Conservation (phyloP, 2,888 invertebrate species). For the Punctoribates punctum region DNA sequence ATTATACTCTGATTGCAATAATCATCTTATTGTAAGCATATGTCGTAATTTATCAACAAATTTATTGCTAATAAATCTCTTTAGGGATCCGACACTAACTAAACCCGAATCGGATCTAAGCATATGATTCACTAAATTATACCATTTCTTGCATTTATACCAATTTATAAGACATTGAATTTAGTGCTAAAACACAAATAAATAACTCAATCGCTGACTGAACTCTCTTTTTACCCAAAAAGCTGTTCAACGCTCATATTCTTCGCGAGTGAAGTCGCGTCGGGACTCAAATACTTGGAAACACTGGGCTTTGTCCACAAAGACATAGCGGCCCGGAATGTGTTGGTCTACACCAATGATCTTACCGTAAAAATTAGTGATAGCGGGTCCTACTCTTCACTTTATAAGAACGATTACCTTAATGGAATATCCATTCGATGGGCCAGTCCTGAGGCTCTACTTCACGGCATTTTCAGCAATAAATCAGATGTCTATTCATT, state of each 20-base stretch:
- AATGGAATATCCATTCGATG: conserved; percentile 39
- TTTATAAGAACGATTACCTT: conserved; percentile 16
- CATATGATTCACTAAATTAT: too few species aligned
- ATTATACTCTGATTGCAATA: conserved; percentile 17
- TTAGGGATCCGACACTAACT: not conserved
- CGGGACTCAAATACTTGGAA: conserved; percentile 84
- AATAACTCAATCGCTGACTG: too few species aligned
- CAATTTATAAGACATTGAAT: not conserved
- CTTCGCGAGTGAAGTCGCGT: conserved; percentile 78
- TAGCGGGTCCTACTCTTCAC: not conserved
- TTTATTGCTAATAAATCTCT: conserved; percentile 32
- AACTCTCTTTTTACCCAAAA: not conserved
- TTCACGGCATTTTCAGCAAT: conserved; percentile 68
- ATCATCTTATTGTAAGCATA: not conserved
- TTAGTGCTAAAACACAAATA: too few species aligned
- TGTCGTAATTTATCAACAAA: conserved; percentile 12
- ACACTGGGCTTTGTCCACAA: conserved; percentile 84
- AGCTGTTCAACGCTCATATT: conserved; percentile 60
- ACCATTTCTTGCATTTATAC: not conserved
- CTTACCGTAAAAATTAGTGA: conserved; percentile 36
- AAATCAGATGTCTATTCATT: conserved; percentile 92
- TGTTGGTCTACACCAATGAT: conserved; percentile 30
- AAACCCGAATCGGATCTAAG: too few species aligned
- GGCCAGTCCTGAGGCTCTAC: conserved; percentile 36
- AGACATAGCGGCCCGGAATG: conserved; percentile 77